These are phyloP conservation scores for Chiloscyllium punctatum DNA, from an alignment of 2,797 vertebrate species.

Conservation along the genomic window DNA sequence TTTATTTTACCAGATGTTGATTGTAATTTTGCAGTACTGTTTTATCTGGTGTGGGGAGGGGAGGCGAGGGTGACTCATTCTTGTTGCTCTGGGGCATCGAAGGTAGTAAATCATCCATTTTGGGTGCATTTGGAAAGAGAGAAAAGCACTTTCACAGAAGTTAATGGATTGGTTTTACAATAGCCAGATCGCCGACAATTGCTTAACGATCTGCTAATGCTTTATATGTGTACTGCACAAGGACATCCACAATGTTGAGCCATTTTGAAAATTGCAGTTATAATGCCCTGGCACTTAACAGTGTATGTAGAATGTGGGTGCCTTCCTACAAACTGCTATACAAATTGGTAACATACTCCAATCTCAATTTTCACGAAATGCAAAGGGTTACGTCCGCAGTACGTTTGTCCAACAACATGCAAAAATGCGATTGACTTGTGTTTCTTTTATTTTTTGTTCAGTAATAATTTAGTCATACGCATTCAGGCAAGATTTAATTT, in stretches of 20 bases:
- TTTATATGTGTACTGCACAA: background rate
- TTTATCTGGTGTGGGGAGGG: background rate
- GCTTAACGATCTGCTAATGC: slow-evolving; percentile 20
- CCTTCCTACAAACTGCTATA: background rate
- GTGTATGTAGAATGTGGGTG: background rate
- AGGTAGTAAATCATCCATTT: slow-evolving; percentile 9
- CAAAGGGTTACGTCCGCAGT: background rate
- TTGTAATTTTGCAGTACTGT: background rate
- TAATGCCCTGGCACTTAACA: background rate
- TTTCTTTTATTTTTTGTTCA: background rate
- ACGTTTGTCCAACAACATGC: background rate
- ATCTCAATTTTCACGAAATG: background rate
- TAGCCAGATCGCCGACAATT: slow-evolving; percentile 15
- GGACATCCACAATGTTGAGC: background rate
- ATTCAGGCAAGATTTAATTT: background rate
- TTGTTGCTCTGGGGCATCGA: slow-evolving; percentile 5
- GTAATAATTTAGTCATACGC: background rate
- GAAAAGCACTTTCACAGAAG: slow-evolving; percentile 11
- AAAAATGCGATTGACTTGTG: background rate
- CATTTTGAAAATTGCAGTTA: background rate
- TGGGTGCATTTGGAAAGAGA: background rate
- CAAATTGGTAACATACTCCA: background rate
- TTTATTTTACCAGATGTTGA: background rate
- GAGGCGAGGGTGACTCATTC: background rate
- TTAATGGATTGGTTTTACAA: slow-evolving; percentile 28